Evolutionary conservation across 2,888 invertebrate species (phyloP), one percentile per base, ranked within the genome.

Genomic region (Peribatodes rhomboidaria): DNA sequence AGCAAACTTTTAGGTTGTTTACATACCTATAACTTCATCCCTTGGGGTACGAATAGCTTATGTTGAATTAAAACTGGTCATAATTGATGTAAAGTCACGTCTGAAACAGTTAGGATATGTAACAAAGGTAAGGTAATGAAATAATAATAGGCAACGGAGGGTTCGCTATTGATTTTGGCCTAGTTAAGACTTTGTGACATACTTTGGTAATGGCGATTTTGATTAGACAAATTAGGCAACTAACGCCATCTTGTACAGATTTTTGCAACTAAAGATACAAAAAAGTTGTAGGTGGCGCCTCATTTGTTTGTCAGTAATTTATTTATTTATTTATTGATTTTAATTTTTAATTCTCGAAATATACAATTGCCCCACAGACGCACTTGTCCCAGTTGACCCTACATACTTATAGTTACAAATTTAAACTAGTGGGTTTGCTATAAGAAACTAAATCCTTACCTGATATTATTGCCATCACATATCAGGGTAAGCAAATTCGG

Each of bases 1-100:
- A 18, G 14, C 39, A 54, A 74, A 76, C 63, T 73, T 76, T 72
- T 60, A 54, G 73, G 76, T 73, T 72, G 61, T 67, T 66, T 65
- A 69, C 64, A 68, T 63, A 67, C 58, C 53, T 56, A 46, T 57
- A 60, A 56, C 49, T 57, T 62, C 56, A 56, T 53, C 58, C 46
- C 46, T 54, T 62, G 58, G 61, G 70, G 66, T 61, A 70, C 64
- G 55, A 54, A 55, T 61, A 62, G 70, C 67, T 72, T 71, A 55
- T 65, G 65, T 67, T 70, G 66, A 69, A 66, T 62, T 42, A 68
- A 65, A 67, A 61, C 52, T 47, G 18, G 33, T 55, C 47, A 65
- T 61, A 66, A 66, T 56, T 49, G 63, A 69, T 69, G 67, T 70
- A 56, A 56, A 65, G 65, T 67, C 63, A 71, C 65, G 63, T 68